Evolutionary conservation across 2,888 invertebrate species (phyloP).

Genomic region (Sphaeridia pumilis): DNA sequence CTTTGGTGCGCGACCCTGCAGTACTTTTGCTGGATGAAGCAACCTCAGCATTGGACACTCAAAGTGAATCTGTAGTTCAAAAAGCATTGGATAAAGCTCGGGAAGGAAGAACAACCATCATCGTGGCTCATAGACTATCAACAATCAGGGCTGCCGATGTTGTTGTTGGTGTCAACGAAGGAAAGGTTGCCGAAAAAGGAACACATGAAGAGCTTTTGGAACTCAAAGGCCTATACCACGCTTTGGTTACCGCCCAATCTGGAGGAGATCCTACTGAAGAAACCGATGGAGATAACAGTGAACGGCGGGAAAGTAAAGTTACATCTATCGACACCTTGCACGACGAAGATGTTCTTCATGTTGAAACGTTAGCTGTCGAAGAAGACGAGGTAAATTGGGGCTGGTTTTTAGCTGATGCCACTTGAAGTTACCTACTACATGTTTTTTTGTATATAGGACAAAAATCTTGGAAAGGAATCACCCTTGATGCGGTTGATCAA

Average conservation of each 20-base stretch:
- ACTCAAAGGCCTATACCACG: constrained; percentile 53
- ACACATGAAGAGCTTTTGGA: constrained; percentile 58
- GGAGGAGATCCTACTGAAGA: constrained; percentile 33
- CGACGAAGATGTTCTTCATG: constrained; percentile 20
- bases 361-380: not conserved
- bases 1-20: constrained; percentile 60
- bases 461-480: constrained; percentile 29
- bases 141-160: constrained; percentile 39
- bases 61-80: constrained; percentile 72
- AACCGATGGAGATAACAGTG: constrained; percentile 25
- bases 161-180: constrained; percentile 53
- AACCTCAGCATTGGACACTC: constrained; percentile 69
- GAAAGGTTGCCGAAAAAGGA: constrained; percentile 56
- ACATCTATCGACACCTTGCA: constrained; percentile 9
- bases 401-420: no score
- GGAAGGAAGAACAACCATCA: constrained; percentile 36
- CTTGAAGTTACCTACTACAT: no score
- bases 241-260: constrained; percentile 53
- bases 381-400: no score
- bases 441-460: constrained; percentile 14
- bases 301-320: no score
- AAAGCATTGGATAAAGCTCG: constrained; percentile 50
- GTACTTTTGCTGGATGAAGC: constrained; percentile 69
- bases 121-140: constrained; percentile 42
- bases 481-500: constrained; percentile 49